A percentile compares a stretch with the other conserved stretches of the same genome.
Conservation (phyloP, 2,797 vertebrate genomes). For the Neosilurus hyrtlii region DNA sequence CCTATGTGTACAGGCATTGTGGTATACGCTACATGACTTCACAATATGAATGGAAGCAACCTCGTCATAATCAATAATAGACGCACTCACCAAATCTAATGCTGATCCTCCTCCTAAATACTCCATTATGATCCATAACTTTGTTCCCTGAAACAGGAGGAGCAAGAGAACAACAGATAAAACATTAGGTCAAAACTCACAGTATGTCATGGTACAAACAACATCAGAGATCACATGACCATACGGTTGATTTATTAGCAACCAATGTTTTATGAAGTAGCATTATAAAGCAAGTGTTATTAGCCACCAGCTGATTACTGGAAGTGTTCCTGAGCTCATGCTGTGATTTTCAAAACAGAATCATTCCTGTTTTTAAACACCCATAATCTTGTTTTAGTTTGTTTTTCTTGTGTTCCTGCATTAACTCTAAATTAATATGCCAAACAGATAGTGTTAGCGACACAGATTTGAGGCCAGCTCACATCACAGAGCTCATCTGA, state of each 20-base stretch:
- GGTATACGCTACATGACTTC: background rate
- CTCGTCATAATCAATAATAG: background rate
- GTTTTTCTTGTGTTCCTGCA: no score
- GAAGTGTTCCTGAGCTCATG: no score
- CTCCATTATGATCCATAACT: constrained; percentile 99
- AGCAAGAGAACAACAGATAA: background rate
- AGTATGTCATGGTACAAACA: background rate
- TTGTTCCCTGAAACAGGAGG: constrained; percentile 84
- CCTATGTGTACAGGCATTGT: background rate
- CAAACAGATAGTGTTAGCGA: no score
- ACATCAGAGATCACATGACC: constrained; percentile 5
- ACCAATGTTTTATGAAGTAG: background rate
- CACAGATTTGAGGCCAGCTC: no score
- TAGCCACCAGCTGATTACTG: no score
- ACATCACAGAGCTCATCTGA: no score
- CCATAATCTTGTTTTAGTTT: no score
- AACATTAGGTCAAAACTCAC: background rate
- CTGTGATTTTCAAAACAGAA: no score
- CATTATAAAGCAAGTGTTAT: no score
- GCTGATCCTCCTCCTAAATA: constrained; percentile 97
- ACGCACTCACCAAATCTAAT: constrained; percentile 88
- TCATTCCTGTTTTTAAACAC: no score
- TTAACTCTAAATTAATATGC: no score
- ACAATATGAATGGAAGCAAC: background rate
- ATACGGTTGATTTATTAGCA: background rate